Base-by-base conservation (phyloP, 2,888 invertebrate species). In the Ectobius pallidus region DNA sequence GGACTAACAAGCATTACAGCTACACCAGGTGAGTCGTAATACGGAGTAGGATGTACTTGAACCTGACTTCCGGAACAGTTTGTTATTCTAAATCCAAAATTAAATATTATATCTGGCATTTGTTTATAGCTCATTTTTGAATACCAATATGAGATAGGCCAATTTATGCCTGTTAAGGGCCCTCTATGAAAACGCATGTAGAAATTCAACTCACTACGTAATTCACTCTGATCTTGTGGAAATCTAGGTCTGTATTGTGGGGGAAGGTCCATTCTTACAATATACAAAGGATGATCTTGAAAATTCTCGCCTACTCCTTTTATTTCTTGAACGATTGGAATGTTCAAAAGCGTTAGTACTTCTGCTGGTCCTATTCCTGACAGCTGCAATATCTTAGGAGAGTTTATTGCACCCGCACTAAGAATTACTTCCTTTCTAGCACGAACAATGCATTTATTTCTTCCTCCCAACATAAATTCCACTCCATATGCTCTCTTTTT, bases 281-380 rank as follows among this genome's bases (percentile, higher is more conserved):
- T 86, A 0, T 92, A 81, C 3, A 81, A 81, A 11, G 30, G n/a
- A 25, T 68, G 68, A 20, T 68, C 68, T 81, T 94, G 94, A 0
- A 94, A 86, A 82, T 95, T 94, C 79, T 89, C 16, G 0, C 87
- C 87, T 0, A 86, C 86, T 32, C 80, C 81, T 6, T 83, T 80
- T n/a, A 84, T 78, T 75, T 86, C 81, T 42, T 80, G 72, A 14
- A 84, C 44, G 4, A 82, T 79, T 0, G 81, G 73, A 1, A 68
- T 68, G 9, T 49, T 49, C 7, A 27, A 20, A n/a, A 7, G 0
- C n/a, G 18, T 32, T 11, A 68, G 30, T 2, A 16, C 18, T 16
- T 42, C 44, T 16, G 14, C 9, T 30, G 49, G 32, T 11, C 73
- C 73, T 34, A 73, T 70, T 3, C 73, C 70, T 14, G 87, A 87